Evolutionary conservation across 1,140 invertebrate species (phyloP).

Genomic region (Lepidurus packardi): DNA sequence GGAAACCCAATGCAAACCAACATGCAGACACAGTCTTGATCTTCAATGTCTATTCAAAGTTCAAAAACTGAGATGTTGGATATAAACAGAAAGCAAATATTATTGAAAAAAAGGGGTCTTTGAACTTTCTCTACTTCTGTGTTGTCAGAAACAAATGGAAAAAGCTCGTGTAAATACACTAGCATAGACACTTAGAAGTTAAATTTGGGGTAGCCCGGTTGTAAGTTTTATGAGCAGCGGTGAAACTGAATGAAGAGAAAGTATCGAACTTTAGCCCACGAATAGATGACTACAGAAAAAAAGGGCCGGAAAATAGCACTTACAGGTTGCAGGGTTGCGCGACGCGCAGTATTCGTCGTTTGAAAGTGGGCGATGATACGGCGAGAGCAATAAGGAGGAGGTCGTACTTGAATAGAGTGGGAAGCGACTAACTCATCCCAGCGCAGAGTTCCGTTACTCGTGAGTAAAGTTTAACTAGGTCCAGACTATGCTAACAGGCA

Average conservation of each 20-base stretch:
- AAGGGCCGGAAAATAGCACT: not conserved
- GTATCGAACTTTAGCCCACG: not conserved
- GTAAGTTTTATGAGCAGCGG: not conserved
- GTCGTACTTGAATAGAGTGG: not conserved
- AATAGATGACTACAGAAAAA: not conserved
- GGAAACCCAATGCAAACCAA: too few relatives aligned
- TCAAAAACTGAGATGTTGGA: not conserved
- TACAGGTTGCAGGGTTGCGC: not conserved
- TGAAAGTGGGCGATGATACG: not conserved
- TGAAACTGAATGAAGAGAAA: slow-evolving; percentile 2
- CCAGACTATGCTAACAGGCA: slow-evolving; percentile 17
- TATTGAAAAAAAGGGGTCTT: not conserved
- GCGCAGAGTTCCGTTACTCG: slow-evolving; percentile 4
- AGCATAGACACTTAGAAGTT: too few relatives aligned
- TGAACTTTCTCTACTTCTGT: not conserved
- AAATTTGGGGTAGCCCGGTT: too few relatives aligned
- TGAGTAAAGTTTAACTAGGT: slow-evolving; percentile 22
- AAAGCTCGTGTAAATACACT: not conserved
- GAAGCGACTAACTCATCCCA: not conserved
- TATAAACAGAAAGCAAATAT: not conserved
- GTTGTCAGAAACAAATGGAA: not conserved
- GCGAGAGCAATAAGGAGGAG: not conserved
- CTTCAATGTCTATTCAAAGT: not conserved
- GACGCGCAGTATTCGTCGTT: not conserved
- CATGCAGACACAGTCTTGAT: not conserved